These are phyloP conservation scores for Ischnus inquisitorius DNA, from an alignment of 2,888 invertebrate species.

Conservation along the genomic window DNA sequence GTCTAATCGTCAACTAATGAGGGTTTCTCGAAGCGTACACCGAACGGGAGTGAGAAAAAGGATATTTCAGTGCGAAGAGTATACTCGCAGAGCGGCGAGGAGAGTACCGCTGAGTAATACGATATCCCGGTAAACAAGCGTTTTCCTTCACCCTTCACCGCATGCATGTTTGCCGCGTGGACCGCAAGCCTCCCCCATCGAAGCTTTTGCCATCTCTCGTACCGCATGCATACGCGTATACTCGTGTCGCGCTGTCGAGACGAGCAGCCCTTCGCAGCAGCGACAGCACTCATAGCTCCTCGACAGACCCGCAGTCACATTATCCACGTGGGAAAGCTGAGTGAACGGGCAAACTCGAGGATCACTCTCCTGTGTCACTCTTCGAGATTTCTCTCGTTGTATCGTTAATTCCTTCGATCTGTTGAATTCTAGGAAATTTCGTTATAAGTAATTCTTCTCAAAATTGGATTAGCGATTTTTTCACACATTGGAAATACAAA, in stretches of 20 bases:
- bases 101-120: slow-evolving; percentile 72
- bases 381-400: neutral
- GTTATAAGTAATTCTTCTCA: too few species aligned
- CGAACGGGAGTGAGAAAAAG: slow-evolving; percentile 49
- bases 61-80: slow-evolving; percentile 33
- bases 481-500: neutral
- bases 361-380: slow-evolving; percentile 35
- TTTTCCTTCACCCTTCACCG: slow-evolving; percentile 74
- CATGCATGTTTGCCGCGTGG: slow-evolving; percentile 63
- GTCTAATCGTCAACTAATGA: slow-evolving; percentile 77
- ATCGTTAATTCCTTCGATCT: neutral
- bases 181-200: slow-evolving; percentile 69
- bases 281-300: slow-evolving; percentile 53
- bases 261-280: slow-evolving; percentile 58
- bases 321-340: slow-evolving; percentile 84
- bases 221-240: slow-evolving; percentile 26
- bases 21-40: slow-evolving; percentile 64
- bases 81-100: slow-evolving; percentile 30
- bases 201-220: slow-evolving; percentile 44
- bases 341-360: slow-evolving; percentile 64
- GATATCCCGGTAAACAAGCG: slow-evolving; percentile 77
- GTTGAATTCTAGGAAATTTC: neutral
- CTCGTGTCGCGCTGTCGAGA: slow-evolving; percentile 23
- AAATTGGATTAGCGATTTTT: neutral
- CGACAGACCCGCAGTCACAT: slow-evolving; percentile 81